Percentiles rank a stretch among this genome's conserved stretches.
Evolutionary conservation across 2,888 invertebrate genomes (phyloP).

Genomic region (Heliconius hortense): DNA sequence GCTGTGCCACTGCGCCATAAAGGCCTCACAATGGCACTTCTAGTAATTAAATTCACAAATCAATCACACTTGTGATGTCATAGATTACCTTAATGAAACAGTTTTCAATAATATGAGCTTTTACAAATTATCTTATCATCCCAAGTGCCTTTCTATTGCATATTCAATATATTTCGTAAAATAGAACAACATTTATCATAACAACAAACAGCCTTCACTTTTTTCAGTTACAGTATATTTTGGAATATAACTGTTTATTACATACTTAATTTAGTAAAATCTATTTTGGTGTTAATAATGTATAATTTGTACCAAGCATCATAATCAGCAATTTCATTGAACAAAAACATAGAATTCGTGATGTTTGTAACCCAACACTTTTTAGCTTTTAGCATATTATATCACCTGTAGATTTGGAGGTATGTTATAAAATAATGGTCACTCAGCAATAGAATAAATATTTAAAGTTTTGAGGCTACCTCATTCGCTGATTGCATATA

Average conservation of each 20-base stretch:
- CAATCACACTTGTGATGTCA: not conserved
- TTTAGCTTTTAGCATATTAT: too few species aligned
- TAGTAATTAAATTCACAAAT: not conserved
- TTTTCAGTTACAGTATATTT: conserved; percentile 6
- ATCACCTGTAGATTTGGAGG: too few species aligned
- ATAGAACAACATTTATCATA: not conserved
- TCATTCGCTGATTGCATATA: too few species aligned
- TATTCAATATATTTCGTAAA: conserved; percentile 3
- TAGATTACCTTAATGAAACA: not conserved
- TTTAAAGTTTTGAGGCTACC: too few species aligned
- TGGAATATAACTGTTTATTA: conserved; percentile 6
- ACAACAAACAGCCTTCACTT: not conserved
- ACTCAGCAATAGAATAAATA: too few species aligned
- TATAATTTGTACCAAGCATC: not conserved
- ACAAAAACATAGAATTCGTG: too few species aligned
- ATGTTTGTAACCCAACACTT: too few species aligned
- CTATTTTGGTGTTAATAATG: not conserved
- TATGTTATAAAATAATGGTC: too few species aligned
- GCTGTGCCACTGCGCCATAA: too few species aligned
- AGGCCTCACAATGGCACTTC: not conserved
- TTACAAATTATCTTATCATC: conserved; percentile 17
- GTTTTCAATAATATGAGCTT: conserved; percentile 3
- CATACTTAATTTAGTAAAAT: not conserved
- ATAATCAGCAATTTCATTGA: not conserved
- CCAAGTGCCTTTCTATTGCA: conserved; percentile 7